A percentile compares a stretch with the other conserved stretches of the same genome.
Conservation (phyloP, 2,797 vertebrate genomes). For the Alcedo atthis region DNA sequence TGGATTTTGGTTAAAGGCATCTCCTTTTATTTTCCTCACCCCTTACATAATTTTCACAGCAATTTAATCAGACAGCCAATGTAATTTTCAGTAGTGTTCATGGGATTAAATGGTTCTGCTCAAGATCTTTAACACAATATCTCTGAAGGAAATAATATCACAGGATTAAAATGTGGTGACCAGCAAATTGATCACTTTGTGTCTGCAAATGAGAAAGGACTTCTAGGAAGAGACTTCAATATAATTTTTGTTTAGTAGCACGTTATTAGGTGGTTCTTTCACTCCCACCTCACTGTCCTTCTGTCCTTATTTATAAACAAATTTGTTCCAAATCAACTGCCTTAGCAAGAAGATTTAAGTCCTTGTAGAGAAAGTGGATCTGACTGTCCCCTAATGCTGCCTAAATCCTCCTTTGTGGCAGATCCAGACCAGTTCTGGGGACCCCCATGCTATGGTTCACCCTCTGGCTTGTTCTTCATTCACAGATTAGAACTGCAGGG, state of each 20-base stretch:
- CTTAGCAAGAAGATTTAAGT: neutral
- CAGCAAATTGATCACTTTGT: neutral
- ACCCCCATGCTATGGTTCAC: neutral
- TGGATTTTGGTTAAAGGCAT: neutral
- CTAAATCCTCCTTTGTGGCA: neutral
- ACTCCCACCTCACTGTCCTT: neutral
- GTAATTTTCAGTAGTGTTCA: neutral
- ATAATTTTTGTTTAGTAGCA: neutral
- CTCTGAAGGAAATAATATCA: neutral
- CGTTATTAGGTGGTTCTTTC: neutral
- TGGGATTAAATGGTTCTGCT: neutral
- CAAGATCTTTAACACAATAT: neutral
- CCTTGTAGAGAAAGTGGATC: neutral
- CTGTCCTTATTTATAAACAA: neutral
- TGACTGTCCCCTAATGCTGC: neutral
- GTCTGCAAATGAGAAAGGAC: neutral
- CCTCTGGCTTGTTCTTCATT: neutral
- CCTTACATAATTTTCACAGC: neutral
- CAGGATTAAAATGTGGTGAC: neutral
- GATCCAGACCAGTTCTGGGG: neutral
- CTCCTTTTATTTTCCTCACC: neutral
- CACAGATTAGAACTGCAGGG: neutral
- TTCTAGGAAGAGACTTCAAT: neutral
- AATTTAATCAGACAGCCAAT: neutral
- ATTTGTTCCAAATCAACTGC: neutral